Evolutionary conservation across 2,888 invertebrate genomes (phyloP).

Genomic region (Xestia rhomboidea): DNA sequence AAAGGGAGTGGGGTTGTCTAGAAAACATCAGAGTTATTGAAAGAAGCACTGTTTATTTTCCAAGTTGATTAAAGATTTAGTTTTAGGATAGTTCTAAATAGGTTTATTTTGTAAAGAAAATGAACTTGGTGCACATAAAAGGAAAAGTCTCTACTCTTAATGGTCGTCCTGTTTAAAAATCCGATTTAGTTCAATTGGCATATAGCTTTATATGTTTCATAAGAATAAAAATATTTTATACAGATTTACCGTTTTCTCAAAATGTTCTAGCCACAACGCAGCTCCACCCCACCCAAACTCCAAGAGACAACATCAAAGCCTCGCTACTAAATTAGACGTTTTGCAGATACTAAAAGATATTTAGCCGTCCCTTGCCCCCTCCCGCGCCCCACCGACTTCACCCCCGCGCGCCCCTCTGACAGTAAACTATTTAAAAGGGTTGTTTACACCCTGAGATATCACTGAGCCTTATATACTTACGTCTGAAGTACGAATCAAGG

Average conservation of each 20-base stretch:
- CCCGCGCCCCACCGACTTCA: slow-evolving; percentile 28
- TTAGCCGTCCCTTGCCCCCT: slow-evolving; percentile 75
- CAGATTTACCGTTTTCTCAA: neutral
- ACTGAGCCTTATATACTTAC: slow-evolving; percentile 59
- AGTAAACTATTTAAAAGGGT: slow-evolving; percentile 88
- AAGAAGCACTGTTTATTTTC: neutral
- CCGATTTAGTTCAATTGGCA: neutral
- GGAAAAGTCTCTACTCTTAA: neutral
- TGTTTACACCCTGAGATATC: slow-evolving; percentile 82
- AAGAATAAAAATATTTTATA: neutral
- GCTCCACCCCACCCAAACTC: slow-evolving; percentile 68
- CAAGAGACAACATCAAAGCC: slow-evolving; percentile 82
- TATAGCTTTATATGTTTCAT: neutral
- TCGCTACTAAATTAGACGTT: slow-evolving; percentile 86
- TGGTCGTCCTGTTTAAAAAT: neutral
- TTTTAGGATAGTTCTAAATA: neutral
- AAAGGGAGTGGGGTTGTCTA: neutral
- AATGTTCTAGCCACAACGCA: slow-evolving; percentile 21
- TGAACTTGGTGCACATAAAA: neutral
- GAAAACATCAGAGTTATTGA: neutral
- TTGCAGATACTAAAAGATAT: slow-evolving; percentile 89
- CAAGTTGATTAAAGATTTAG: neutral
- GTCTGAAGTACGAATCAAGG: slow-evolving; percentile 53
- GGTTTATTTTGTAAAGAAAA: neutral
- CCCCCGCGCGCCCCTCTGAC: slow-evolving; percentile 66